Conservation (phyloP, 2,797 vertebrate genomes). For the Cynopterus sphinx region DNA sequence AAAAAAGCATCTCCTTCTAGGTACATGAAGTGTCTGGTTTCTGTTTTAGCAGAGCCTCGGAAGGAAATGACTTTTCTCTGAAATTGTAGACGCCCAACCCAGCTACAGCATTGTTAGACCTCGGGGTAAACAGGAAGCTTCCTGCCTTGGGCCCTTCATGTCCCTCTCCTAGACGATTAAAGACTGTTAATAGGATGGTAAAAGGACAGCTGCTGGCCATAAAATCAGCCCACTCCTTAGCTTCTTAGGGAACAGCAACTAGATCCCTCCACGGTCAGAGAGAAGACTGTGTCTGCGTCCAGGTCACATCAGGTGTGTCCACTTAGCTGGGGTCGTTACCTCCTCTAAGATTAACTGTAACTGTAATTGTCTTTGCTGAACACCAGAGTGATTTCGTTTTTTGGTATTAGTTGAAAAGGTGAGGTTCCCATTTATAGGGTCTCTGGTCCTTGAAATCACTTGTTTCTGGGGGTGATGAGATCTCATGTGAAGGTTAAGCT, state of each 20-base stretch:
- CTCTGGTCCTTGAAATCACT: constrained; percentile 6
- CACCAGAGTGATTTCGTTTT: background rate
- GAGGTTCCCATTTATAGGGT: background rate
- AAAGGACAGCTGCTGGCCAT: constrained; percentile 79
- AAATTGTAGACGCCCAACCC: constrained; percentile 70
- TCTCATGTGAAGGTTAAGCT: background rate
- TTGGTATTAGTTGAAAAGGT: background rate
- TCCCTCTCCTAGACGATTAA: constrained; percentile 69
- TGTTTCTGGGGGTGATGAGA: background rate
- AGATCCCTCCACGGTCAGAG: constrained; percentile 52
- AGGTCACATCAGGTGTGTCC: background rate
- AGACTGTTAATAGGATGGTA: constrained; percentile 71
- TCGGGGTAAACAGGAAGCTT: constrained; percentile 78
- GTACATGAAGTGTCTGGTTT: constrained; percentile 67
- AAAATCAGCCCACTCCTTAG: constrained; percentile 65
- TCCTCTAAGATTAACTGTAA: background rate
- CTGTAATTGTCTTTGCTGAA: background rate
- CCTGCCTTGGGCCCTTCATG: constrained; percentile 74
- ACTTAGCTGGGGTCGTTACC: background rate
- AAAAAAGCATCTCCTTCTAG: constrained; percentile 45
- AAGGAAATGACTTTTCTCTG: constrained; percentile 80
- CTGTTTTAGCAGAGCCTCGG: constrained; percentile 70
- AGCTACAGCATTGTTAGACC: constrained; percentile 76
- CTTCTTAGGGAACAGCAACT: constrained; percentile 33
- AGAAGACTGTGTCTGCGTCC: background rate